These are phyloP conservation scores for Metalampra italica DNA, from an alignment of 2,888 invertebrate genomes.

Conservation along the genomic window DNA sequence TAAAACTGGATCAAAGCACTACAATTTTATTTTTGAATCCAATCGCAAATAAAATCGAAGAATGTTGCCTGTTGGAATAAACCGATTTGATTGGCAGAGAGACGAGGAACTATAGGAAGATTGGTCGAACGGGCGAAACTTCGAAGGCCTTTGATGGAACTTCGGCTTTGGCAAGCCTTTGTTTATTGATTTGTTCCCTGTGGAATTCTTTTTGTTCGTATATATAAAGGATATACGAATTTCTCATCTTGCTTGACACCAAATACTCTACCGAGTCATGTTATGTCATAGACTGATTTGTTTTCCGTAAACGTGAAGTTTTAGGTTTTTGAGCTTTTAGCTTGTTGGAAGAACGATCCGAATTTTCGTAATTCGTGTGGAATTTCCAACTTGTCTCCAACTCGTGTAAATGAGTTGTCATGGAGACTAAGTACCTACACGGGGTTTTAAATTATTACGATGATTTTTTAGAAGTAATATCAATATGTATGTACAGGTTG, in stretches of 20 bases:
- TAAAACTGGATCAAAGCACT: too few relatives aligned
- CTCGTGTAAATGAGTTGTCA: neutral
- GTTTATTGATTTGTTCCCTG: conserved; percentile 31
- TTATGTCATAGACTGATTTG: neutral
- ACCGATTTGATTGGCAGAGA: conserved; percentile 29
- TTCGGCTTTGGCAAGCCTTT: conserved; percentile 22
- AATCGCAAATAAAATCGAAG: conserved; percentile 13
- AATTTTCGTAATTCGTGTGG: too few relatives aligned
- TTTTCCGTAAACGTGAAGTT: conserved; percentile 1
- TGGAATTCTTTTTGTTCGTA: conserved; percentile 14
- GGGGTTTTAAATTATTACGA: too few relatives aligned
- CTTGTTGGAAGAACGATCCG: too few relatives aligned
- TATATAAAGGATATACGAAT: conserved; percentile 1
- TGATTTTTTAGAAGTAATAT: too few relatives aligned
- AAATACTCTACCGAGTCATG: neutral
- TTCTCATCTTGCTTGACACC: conserved; percentile 1
- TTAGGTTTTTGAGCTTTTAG: neutral
- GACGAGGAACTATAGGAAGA: conserved; percentile 16
- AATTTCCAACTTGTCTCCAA: too few relatives aligned
- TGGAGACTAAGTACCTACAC: too few relatives aligned
- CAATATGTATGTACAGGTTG: neutral
- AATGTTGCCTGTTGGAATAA: conserved; percentile 16
- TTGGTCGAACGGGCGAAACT: conserved; percentile 17
- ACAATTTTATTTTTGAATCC: neutral
- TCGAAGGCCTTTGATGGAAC: conserved; percentile 26